phyloP scores from a whole-genome alignment of 2,888 invertebrate genomes.

The Hecatera dysodea region DNA sequence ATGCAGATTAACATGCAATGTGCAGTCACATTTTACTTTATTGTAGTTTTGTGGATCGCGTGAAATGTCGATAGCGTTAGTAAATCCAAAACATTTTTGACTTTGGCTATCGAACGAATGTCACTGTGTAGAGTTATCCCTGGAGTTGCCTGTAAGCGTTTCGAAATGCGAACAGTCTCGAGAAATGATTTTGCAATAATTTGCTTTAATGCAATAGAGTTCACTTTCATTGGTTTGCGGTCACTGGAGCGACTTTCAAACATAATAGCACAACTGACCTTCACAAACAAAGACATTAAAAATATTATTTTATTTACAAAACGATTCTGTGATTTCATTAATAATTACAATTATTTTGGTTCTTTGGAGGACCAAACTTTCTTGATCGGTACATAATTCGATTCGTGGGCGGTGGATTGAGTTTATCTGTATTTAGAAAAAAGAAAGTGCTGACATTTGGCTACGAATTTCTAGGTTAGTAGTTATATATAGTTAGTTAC shows the following conservation, averaged over 20 bases:
- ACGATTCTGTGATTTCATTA: background rate
- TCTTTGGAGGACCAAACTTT: background rate
- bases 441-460: background rate
- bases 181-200: background rate
- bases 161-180: background rate
- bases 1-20: slow-evolving; percentile 21
- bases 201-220: background rate
- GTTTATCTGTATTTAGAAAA: background rate
- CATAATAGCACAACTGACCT: too few species aligned
- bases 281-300: too few species aligned
- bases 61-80: background rate
- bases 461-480: background rate
- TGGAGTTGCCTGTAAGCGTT: background rate
- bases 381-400: background rate
- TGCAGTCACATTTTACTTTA: slow-evolving; percentile 10
- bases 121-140: background rate
- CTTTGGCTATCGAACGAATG: background rate
- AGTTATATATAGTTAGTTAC: background rate
- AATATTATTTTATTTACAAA: too few species aligned
- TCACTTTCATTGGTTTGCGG: background rate
- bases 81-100: background rate
- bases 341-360: background rate
- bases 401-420: background rate
- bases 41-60: background rate
- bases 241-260: background rate